Evolutionary conservation across 2,113 vertebrate species (phyloP), one percentile per base, ranked within the genome.

Genomic region (Tupaia tana): DNA sequence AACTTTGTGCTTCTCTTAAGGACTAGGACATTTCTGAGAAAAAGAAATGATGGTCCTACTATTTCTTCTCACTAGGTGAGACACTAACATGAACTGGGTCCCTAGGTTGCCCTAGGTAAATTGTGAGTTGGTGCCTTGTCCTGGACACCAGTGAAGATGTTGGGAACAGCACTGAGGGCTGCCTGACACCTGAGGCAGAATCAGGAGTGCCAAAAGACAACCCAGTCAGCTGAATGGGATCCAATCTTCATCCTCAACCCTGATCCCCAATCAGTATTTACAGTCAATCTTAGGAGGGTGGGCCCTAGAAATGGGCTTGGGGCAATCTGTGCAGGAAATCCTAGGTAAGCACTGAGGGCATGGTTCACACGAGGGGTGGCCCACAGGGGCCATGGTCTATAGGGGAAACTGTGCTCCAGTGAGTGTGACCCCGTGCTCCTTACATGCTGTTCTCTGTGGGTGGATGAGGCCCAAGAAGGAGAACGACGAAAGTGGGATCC

Each of bases 291-390:
- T 20, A 67, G 31, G 2, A 59, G 14, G 7, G 2, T 0, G 2
- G 58, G 7, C 6, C 2, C 20, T 27, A 7, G 31, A 61, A 77
- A 24, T 14, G 1, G 29, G 24, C 16, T 61, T 54, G 8, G 12
- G 9, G 24, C 16, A 9, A 15, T 64, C 16, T 27, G 18, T 58
- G 29, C 0, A 31, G 52, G 19, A 77, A 93, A 78, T n/a, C 15
- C 22, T 43, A 56, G 2, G 22, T 56, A 15, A 15, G 25, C 0
- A 0, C 4, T 58, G 6, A 54, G 31, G 7, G 9, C 2, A 22
- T 6, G 16, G 18, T 14, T 19, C 58, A 8, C 11, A 58, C 2
- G 3, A 31, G 24, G 43, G 16, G 19, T 3, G 11, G 22, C 27
- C 27, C n/a, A 7, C 10, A 24, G 4, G 5, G 81, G 4, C 61